These are phyloP conservation scores for Nezara viridula DNA, from an alignment of 2,888 invertebrate species.

Conservation along the genomic window DNA sequence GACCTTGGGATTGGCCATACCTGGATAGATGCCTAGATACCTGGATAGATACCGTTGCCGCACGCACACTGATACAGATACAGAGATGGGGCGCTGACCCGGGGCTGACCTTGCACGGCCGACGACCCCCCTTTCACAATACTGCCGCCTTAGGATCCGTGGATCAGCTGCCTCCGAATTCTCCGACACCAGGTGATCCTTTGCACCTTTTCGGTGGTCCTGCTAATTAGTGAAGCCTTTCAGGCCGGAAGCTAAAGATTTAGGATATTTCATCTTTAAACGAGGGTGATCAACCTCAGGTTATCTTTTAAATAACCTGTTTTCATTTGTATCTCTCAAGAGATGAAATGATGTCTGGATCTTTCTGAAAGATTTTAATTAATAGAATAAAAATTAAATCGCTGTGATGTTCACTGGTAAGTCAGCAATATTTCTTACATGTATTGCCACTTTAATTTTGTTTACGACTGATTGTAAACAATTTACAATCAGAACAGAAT, in stretches of 20 bases:
- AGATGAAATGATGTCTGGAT: too few relatives aligned
- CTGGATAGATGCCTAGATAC: neutral
- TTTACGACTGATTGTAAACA: too few relatives aligned
- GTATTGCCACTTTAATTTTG: too few relatives aligned
- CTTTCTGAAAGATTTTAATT: too few relatives aligned
- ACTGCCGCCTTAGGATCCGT: neutral
- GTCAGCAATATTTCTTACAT: too few relatives aligned
- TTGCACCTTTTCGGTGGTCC: slow-evolving; percentile 29
- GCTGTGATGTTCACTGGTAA: too few relatives aligned
- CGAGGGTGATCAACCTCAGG: neutral
- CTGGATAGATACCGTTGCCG: neutral
- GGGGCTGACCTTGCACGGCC: neutral
- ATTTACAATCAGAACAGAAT: too few relatives aligned
- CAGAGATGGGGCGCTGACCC: slow-evolving; percentile 27
- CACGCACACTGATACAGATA: slow-evolving; percentile 15
- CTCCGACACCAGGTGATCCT: neutral
- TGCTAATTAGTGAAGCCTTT: neutral
- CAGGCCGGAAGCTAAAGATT: neutral
- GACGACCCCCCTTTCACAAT: slow-evolving; percentile 45
- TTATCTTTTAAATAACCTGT: neutral
- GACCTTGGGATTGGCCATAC: too few relatives aligned
- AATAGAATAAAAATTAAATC: too few relatives aligned
- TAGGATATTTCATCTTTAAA: neutral
- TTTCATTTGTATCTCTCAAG: neutral
- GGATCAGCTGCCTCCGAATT: slow-evolving; percentile 31